Conservation (phyloP, 1,140 invertebrate genomes). For the Sitodiplosis mosellana region DNA sequence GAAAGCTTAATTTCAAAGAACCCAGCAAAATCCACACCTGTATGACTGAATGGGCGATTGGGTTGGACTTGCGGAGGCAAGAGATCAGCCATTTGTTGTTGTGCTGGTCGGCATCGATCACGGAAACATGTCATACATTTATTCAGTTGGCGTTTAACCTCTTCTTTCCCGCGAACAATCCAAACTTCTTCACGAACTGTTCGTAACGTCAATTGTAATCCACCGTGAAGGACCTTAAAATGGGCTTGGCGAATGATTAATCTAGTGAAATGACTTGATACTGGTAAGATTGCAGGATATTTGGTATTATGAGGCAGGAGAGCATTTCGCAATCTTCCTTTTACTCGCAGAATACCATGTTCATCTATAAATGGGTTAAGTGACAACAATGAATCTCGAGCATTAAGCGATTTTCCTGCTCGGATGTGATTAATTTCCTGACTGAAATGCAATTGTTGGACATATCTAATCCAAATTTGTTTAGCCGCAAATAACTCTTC, state of each 20-base stretch:
- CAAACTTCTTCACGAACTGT: neutral
- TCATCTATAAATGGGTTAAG: slow-evolving; percentile 9
- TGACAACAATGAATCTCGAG: neutral
- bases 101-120: neutral
- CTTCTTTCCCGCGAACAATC: neutral
- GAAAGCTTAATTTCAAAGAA: slow-evolving; percentile 12
- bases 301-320: slow-evolving; percentile 2
- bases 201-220: neutral
- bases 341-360: slow-evolving; percentile 10
- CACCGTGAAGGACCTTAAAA: neutral
- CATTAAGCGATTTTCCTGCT: slow-evolving; percentile 2
- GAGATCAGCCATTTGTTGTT: slow-evolving; percentile 12
- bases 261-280: neutral
- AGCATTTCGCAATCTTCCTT: slow-evolving; percentile 9
- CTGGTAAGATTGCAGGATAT: neutral
- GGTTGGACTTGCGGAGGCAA: slow-evolving; percentile 7
- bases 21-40: slow-evolving; percentile 18
- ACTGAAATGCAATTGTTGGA: slow-evolving; percentile 9
- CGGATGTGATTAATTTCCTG: slow-evolving; percentile 9
- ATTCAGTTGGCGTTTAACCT: neutral
- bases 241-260: neutral
- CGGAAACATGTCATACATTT: neutral
- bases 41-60: slow-evolving; percentile 9
- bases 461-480: slow-evolving; percentile 5
- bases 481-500: slow-evolving; percentile 7